Evolutionary conservation across 2,888 invertebrate genomes (phyloP), one percentile per base, ranked within the genome.

Genomic region (Dioctria rufipes): DNA sequence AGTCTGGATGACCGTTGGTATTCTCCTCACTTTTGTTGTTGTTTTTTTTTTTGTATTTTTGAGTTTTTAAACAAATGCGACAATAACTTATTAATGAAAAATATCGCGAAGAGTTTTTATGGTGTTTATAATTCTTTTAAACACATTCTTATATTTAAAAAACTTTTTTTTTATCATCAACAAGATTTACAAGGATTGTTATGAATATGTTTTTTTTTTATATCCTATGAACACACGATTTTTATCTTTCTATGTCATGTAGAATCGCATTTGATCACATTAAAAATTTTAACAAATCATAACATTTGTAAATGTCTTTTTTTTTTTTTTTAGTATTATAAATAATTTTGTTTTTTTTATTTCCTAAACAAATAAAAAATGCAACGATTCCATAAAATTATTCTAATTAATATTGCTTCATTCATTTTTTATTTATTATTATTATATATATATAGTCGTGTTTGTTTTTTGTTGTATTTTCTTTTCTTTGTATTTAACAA

Each of bases 191-290:
- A 71, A 54, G 54, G 25, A 39, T 54, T 54, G 54, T 54, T 11
- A 54, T 58, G n/a, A 25, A 73, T 58, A 42, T 13, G 11, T 25
- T 25, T 73, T 42, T 71, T 46, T 42, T 49, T 25, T 54, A 51
- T 71, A 73, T 39, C 37, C 73, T 73, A 73, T 73, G 73, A 73
- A 73, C 73, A 73, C 73, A 25, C 58, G 73, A 58, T 73, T 73
- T 9, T 40, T 13, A 5, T 58, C 60, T 9, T 25, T 25, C 25
- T 25, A 25, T 0, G 25, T 25, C 25, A 25, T 25, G 25, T 25
- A 25, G 25, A 25, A 25, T 25, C 25, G 25, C 25, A 25, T 25
- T 3, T 60, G n/a, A 42, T 42, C 60, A 73, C 58, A 73, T 13
- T 40, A 54, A 73, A 73, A 58, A 73, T 73, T 73, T 73, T 73